Evolutionary conservation across 2,113 vertebrate genomes (phyloP), one percentile per base, ranked within the genome.

Genomic region (Dipodomys stephensi): DNA sequence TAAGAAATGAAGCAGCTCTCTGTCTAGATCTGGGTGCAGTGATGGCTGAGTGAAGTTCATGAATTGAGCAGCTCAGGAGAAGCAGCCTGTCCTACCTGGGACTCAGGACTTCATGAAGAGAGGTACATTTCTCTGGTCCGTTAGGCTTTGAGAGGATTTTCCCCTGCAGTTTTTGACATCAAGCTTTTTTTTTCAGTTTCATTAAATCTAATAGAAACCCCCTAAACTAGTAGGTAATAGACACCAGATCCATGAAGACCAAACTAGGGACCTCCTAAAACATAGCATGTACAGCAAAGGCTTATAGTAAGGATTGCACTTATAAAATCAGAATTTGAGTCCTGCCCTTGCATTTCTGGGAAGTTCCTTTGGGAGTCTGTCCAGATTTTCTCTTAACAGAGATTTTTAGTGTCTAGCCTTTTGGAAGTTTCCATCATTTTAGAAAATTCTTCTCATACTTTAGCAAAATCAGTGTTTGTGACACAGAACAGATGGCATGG

Each of bases 401-500:
- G 68, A 32, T 32, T 87, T 32, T 87, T 71, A 49, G 62, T 65
- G 64, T 57, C 69, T 71, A 49, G 28, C 46, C 30, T 53, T 76
- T 78, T 85, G 65, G n/a, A 68, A 53, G 64, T 88, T 88, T 90
- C 79, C 4, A 1, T 73, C 8, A 0, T 80, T 74, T 92, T 91
- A 28, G 74, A 88, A 91, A 77, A 69, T 46, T 68, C 28, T 92
- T 90, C 62, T 92, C 82, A 57, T 79, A 39, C 44, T 90, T 84
- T 84, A 57, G 78, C 44, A 90, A 90, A 94, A 57, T 30, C 57
- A 11, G 74, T 46, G 32, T 86, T 67, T 90, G 87, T 81, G 92
- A 91, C 94, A 88, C 74, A 7, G 32, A 82, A 11, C 90, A 97
- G 88, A 94, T 83, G 87, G 87, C 28, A 39, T 16, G 82, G 68